Conservation (phyloP, 2,797 vertebrate genomes). For the Sebastes alutus region DNA sequence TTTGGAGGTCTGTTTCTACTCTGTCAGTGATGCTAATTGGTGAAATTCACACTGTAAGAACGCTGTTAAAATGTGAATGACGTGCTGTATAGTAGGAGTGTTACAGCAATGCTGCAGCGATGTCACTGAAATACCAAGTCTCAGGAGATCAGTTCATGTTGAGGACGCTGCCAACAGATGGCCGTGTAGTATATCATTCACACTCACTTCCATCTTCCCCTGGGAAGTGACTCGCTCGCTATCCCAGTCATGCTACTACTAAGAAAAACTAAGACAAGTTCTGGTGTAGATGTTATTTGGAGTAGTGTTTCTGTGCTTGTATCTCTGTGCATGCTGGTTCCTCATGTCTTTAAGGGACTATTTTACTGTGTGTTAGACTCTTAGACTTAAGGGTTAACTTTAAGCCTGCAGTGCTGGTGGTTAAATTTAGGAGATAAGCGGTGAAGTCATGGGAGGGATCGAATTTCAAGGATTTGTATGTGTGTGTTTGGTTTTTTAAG, state of each 20-base stretch:
- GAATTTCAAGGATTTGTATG: not conserved
- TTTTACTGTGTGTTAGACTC: not conserved
- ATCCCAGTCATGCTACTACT: conserved; percentile 31
- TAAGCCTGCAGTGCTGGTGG: not conserved
- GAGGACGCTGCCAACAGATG: conserved; percentile 21
- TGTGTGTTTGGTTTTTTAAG: not conserved
- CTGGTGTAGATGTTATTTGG: not conserved
- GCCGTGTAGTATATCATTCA: conserved; percentile 8
- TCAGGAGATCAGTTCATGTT: conserved; percentile 10
- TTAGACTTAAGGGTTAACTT: not conserved
- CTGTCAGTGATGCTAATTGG: too few species aligned
- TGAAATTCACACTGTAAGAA: too few species aligned
- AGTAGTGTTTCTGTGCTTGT: not conserved
- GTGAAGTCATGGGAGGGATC: not conserved
- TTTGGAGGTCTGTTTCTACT: too few species aligned
- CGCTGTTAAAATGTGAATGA: too few species aligned
- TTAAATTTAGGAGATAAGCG: not conserved
- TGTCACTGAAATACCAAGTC: conserved; percentile 17
- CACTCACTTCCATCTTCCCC: not conserved
- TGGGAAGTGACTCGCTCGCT: conserved; percentile 24
- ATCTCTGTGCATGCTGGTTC: not conserved
- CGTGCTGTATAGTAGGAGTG: too few species aligned
- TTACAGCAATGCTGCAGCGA: not conserved
- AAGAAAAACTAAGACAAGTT: conserved; percentile 33
- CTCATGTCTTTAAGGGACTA: not conserved